These are phyloP conservation scores for Forbesichthys agassizii DNA, from an alignment of 2,113 vertebrate genomes.

Conservation along the genomic window DNA sequence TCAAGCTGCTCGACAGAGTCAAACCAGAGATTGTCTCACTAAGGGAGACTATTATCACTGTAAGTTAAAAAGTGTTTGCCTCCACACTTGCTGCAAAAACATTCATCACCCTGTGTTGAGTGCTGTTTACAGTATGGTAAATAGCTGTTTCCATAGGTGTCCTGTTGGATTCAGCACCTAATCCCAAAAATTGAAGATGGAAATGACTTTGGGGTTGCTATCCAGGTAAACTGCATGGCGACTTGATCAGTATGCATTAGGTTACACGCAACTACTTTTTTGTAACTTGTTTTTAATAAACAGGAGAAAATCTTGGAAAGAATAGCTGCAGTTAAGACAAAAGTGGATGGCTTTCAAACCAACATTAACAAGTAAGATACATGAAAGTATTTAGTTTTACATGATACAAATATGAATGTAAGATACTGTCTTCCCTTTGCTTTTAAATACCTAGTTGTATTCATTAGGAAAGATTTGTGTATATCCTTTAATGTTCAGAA, in stretches of 20 bases:
- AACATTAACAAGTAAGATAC: slow-evolving; percentile 76
- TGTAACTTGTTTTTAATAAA: slow-evolving; percentile 19
- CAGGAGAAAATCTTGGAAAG: slow-evolving; percentile 90
- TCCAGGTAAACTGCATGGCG: slow-evolving; percentile 76
- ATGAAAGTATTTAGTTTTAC: neutral
- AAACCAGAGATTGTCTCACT: slow-evolving; percentile 85
- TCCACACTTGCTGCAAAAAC: neutral
- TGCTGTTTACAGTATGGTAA: neutral
- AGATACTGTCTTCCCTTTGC: neutral
- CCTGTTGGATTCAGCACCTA: slow-evolving; percentile 86
- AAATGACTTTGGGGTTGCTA: slow-evolving; percentile 90
- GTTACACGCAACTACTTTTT: no score
- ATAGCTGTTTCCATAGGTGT: slow-evolving; percentile 64
- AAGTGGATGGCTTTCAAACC: slow-evolving; percentile 84
- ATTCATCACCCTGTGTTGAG: neutral
- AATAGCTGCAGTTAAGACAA: slow-evolving; percentile 84
- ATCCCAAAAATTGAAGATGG: slow-evolving; percentile 92
- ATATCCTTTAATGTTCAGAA: neutral
- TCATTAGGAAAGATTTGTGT: no score
- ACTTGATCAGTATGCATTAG: no score
- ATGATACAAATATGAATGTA: neutral
- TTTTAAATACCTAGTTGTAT: neutral
- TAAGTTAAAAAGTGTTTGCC: slow-evolving; percentile 57
- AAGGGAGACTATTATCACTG: slow-evolving; percentile 82
- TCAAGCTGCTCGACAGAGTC: slow-evolving; percentile 73